These are phyloP conservation scores for Lithobates pipiens DNA, from an alignment of 2,797 vertebrate species.

Conservation along the genomic window DNA sequence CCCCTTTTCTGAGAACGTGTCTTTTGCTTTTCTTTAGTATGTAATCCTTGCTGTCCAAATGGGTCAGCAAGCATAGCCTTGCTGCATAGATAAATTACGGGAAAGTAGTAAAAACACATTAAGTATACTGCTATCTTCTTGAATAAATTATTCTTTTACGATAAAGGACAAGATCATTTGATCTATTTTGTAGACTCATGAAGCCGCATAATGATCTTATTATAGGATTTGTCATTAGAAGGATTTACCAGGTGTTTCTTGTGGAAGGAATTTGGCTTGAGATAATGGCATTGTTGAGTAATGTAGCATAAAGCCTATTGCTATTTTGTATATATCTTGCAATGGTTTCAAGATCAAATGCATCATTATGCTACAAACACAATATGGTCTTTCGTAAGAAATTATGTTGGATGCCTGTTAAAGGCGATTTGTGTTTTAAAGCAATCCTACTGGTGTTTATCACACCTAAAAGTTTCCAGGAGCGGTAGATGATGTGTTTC, in stretches of 20 bases:
- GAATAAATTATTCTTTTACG: slow-evolving; percentile 26
- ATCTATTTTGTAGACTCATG: slow-evolving; percentile 28
- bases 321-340: slow-evolving; percentile 39
- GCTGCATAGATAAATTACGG: not conserved
- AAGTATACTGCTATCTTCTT: not conserved
- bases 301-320: slow-evolving; percentile 48
- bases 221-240: slow-evolving; percentile 50
- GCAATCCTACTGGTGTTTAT: not conserved
- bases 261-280: slow-evolving; percentile 29
- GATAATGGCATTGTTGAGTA: slow-evolving; percentile 57
- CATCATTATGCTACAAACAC: slow-evolving; percentile 45
- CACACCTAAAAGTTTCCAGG: not conserved
- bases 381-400: slow-evolving; percentile 22
- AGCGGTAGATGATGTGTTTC: not conserved
- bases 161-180: slow-evolving; percentile 29
- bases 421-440: too few species aligned
- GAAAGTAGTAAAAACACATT: not conserved
- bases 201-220: slow-evolving; percentile 51
- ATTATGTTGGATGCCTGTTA: not conserved
- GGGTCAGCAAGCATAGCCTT: not conserved
- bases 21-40: not conserved
- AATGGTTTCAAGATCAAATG: slow-evolving; percentile 32
- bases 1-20: too few species aligned
- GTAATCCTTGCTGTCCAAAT: not conserved
- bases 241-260: slow-evolving; percentile 53